Conservation (phyloP, 2,888 invertebrate genomes). For the Gymnocheta viridis region DNA sequence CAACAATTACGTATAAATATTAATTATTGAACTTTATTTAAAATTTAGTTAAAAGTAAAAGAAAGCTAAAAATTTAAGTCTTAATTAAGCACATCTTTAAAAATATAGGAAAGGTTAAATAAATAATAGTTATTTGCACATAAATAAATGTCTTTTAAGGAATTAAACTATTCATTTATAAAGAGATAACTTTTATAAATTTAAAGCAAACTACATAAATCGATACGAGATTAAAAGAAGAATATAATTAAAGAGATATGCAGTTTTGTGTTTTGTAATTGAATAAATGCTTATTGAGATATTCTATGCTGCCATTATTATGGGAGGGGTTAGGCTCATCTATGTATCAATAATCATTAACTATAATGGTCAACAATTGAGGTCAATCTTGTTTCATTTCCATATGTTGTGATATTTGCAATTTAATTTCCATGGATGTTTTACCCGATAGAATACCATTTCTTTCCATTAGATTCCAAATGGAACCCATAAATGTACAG, state of each 20-base stretch:
- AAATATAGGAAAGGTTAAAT: background rate
- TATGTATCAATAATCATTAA: constrained; percentile 3
- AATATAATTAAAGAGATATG: background rate
- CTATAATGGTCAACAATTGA: constrained; percentile 1
- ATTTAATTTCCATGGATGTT: constrained; percentile 86
- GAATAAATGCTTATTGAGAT: constrained; percentile 77
- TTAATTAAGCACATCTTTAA: constrained; percentile 31
- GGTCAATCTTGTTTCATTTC: constrained; percentile 60
- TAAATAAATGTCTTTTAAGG: background rate
- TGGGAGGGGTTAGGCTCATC: background rate
- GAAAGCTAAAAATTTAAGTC: background rate
- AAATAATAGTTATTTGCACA: background rate
- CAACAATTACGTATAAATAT: too few species aligned
- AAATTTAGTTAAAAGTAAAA: constrained; percentile 8
- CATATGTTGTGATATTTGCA: constrained; percentile 65
- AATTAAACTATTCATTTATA: background rate
- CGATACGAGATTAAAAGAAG: background rate
- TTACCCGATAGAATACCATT: constrained; percentile 90
- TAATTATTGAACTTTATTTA: constrained; percentile 30
- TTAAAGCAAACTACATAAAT: background rate
- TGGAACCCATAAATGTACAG: constrained; percentile 88
- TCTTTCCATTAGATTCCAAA: constrained; percentile 92
- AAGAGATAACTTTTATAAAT: background rate
- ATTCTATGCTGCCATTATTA: constrained; percentile 11
- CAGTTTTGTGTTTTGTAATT: background rate